Conservation (phyloP, 2,113 vertebrate species). For the Toxostoma redivivum region DNA sequence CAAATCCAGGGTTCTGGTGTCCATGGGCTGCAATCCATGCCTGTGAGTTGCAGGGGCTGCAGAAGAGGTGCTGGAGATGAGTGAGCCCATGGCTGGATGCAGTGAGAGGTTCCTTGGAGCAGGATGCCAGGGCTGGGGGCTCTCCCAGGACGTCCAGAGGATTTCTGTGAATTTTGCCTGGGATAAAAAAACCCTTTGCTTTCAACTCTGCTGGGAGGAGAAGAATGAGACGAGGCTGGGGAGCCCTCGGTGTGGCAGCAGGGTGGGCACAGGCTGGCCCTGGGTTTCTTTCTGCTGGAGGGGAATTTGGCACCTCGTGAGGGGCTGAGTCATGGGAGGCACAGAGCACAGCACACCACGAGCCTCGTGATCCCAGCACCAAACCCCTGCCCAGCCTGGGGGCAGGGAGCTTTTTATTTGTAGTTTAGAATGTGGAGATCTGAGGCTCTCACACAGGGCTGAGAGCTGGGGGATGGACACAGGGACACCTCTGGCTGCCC, state of each 20-base stretch:
- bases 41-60: not conserved
- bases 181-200: not conserved
- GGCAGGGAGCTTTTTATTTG: too few relatives aligned
- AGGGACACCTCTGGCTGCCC: not conserved
- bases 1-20: rapidly evolving
- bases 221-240: not conserved
- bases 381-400: not conserved
- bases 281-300: not conserved
- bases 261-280: not conserved
- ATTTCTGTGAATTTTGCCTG: not conserved
- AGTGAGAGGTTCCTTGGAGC: not conserved
- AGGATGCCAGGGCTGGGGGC: not conserved
- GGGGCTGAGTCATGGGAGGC: not conserved
- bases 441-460: rapidly evolving
- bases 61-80: not conserved
- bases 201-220: not conserved
- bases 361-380: not conserved
- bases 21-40: rapidly evolving
- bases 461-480: not conserved
- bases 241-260: not conserved
- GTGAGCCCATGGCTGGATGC: rapidly evolving
- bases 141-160: not conserved
- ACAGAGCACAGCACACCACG: rapidly evolving
- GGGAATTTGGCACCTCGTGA: not conserved
- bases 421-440: not conserved